phyloP scores from a whole-genome alignment of 2,113 vertebrate species.

The Spea multiplicata region DNA sequence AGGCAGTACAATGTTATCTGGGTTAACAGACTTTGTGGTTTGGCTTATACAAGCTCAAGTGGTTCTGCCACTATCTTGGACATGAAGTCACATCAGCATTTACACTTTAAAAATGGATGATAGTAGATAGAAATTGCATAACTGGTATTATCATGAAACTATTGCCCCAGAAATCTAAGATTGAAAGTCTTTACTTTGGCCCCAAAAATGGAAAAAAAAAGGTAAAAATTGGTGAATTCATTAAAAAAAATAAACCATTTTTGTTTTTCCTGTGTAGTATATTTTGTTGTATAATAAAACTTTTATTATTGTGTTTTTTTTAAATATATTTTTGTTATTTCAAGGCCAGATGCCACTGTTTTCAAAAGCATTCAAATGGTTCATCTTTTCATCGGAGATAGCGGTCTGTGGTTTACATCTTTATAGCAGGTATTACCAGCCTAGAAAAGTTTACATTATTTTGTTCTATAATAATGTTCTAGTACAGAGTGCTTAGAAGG shows the following conservation, averaged over 20 bases:
- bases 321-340: constrained; percentile 48
- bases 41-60: constrained; percentile 66
- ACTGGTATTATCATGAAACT: constrained; percentile 36
- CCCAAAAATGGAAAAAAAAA: constrained; percentile 9
- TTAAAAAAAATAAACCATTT: constrained; percentile 50
- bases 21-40: constrained; percentile 74
- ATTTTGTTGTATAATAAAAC: constrained; percentile 59
- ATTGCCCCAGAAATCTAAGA: constrained; percentile 35
- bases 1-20: constrained; percentile 88
- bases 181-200: constrained; percentile 42
- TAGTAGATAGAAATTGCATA: constrained; percentile 44
- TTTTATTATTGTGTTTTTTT: constrained; percentile 19
- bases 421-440: constrained; percentile 64
- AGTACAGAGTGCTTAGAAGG: constrained; percentile 68
- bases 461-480: constrained; percentile 63
- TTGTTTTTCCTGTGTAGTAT: too few species aligned
- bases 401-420: constrained; percentile 56
- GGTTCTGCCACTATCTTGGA: constrained; percentile 65
- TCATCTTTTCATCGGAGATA: constrained; percentile 57
- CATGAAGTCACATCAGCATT: constrained; percentile 66
- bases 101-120: constrained; percentile 45
- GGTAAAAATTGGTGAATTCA: background rate
- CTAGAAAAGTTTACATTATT: constrained; percentile 62
- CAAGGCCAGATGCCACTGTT: constrained; percentile 48
- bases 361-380: constrained; percentile 56